A percentile compares a stretch with the other conserved stretches of the same genome.
Evolutionary conservation across 2,113 vertebrate genomes (phyloP).

Genomic region (Trochalopteron elliotii): DNA sequence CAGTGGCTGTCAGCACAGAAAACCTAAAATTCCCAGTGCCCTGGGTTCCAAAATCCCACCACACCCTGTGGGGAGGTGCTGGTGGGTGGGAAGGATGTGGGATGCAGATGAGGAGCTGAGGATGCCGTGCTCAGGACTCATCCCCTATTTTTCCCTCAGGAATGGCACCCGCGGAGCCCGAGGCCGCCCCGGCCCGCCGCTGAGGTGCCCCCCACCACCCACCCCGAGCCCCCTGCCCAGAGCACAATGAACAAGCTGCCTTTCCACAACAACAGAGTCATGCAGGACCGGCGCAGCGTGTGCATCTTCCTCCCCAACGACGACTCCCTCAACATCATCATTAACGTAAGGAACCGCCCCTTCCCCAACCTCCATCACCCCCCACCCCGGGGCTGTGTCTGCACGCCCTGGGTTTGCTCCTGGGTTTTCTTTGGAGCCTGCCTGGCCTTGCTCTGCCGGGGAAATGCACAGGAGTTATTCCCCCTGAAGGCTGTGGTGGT

Average conservation of each 20-base stretch:
- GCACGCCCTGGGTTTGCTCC: not conserved
- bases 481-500: accelerated
- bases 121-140: not conserved
- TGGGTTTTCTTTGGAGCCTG: not conserved
- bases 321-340: conserved; percentile 95
- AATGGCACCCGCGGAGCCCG: conserved; percentile 36
- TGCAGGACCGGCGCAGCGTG: conserved; percentile 98
- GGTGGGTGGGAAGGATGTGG: not conserved
- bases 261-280: conserved; percentile 97
- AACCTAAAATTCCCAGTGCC: too few species aligned
- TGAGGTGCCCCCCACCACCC: not conserved
- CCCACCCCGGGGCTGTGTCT: accelerated
- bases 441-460: not conserved
- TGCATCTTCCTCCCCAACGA: conserved; percentile 98
- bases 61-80: accelerated
- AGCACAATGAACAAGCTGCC: conserved; percentile 94
- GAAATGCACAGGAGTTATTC: not conserved
- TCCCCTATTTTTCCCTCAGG: accelerated
- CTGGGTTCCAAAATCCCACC: too few species aligned
- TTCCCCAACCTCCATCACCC: accelerated
- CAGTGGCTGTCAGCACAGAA: too few species aligned
- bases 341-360: conserved; percentile 81
- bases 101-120: accelerated
- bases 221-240: not conserved
- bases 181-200: not conserved